Conservation (phyloP, 92 coral and sea anemone species). For the Siderastrea radians region DNA sequence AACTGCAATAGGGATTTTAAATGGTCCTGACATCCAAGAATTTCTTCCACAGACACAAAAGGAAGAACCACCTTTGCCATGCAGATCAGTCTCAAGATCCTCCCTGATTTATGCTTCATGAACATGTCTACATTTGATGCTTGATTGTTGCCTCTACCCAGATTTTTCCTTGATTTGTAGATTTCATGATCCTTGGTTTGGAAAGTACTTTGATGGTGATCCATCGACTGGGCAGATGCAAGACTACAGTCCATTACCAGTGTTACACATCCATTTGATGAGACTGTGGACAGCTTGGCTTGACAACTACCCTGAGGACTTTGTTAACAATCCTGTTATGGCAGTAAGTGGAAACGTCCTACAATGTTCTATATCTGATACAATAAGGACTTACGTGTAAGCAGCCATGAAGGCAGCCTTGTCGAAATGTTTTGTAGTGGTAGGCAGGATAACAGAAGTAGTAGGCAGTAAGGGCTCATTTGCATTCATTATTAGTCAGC, state of each 20-base stretch:
- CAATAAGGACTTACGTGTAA: no score
- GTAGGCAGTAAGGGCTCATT: no score
- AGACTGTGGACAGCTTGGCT: conserved; percentile 96
- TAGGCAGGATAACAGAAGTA: no score
- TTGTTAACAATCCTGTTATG: conserved; percentile 75
- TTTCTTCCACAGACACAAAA: no score
- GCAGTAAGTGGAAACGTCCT: conserved; percentile 72
- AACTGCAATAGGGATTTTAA: background rate
- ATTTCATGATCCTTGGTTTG: conserved; percentile 91
- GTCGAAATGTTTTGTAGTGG: no score
- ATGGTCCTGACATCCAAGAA: no score
- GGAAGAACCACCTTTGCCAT: no score
- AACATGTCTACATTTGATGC: background rate
- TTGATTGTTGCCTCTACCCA: background rate
- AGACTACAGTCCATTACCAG: conserved; percentile 82
- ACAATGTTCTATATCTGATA: no score
- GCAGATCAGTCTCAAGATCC: no score
- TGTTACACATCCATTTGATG: conserved; percentile 92
- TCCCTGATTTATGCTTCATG: no score
- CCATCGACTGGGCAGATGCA: conserved; percentile 91
- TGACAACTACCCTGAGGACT: conserved; percentile 86
- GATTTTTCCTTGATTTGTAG: conserved; percentile 39
- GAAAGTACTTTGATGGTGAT: conserved; percentile 93
- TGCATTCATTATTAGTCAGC: no score
- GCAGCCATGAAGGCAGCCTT: no score